Conservation (phyloP, 2,113 vertebrate genomes). For the Pyxicephalus adspersus region DNA sequence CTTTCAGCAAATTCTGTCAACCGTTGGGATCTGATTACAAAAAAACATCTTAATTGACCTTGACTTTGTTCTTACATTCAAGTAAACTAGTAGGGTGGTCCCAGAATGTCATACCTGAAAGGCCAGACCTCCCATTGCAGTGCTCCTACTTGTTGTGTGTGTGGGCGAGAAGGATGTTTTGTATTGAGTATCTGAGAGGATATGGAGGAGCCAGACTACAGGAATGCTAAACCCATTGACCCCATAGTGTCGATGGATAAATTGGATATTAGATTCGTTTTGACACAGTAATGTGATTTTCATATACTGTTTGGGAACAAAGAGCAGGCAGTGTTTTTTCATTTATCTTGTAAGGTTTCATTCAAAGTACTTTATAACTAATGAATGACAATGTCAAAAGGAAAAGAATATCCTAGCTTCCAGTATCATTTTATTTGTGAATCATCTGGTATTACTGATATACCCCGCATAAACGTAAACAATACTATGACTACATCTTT, state of each 20-base stretch:
- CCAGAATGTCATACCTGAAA: slow-evolving; percentile 78
- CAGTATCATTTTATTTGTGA: slow-evolving; percentile 10
- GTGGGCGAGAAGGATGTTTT: slow-evolving; percentile 70
- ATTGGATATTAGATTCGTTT: slow-evolving; percentile 65
- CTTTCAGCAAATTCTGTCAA: slow-evolving; percentile 47
- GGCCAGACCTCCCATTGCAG: slow-evolving; percentile 73
- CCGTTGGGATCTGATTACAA: slow-evolving; percentile 86
- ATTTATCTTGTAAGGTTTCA: neutral
- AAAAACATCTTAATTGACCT: slow-evolving; percentile 72
- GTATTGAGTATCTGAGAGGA: slow-evolving; percentile 70
- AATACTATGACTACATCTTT: no score
- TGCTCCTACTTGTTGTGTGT: slow-evolving; percentile 66
- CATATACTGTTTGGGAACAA: slow-evolving; percentile 59
- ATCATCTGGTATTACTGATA: no score
- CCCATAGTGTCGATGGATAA: slow-evolving; percentile 57
- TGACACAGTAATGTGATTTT: slow-evolving; percentile 63
- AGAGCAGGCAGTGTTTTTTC: slow-evolving; percentile 36
- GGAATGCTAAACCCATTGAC: slow-evolving; percentile 64
- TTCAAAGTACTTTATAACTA: slow-evolving; percentile 1
- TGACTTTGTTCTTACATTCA: slow-evolving; percentile 73
- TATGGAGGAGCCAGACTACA: slow-evolving; percentile 44
- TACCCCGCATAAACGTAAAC: no score
- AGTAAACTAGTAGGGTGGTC: slow-evolving; percentile 89
- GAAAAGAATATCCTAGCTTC: neutral
- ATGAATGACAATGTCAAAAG: neutral